phyloP scores from a whole-genome alignment of 2,113 vertebrate species.

The Oreochromis aureus region DNA sequence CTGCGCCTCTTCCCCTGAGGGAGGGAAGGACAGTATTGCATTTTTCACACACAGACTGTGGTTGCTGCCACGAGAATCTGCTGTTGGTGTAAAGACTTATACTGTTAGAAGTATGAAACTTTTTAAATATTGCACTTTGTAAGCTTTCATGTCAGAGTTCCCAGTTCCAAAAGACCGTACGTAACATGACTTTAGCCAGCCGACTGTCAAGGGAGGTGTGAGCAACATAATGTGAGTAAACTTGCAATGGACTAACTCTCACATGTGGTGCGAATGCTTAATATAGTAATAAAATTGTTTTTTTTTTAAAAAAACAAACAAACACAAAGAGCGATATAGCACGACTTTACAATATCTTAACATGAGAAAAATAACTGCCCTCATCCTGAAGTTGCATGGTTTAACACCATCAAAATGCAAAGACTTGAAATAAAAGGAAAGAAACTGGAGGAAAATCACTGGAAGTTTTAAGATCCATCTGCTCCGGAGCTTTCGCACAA shows the following conservation, averaged over 20 bases:
- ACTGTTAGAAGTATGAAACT: slow-evolving; percentile 21
- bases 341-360: not conserved
- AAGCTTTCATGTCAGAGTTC: slow-evolving; percentile 9
- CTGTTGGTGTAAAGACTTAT: slow-evolving; percentile 15
- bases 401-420: not conserved
- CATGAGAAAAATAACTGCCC: not conserved
- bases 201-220: not conserved
- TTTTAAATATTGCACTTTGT: not conserved
- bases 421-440: not conserved
- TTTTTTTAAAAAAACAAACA: accelerated
- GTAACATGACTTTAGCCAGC: not conserved
- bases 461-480: not conserved
- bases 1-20: not conserved
- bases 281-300: not conserved
- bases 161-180: not conserved
- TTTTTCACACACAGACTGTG: slow-evolving; percentile 19
- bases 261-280: not conserved
- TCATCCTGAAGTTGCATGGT: not conserved
- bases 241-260: not conserved
- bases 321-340: not conserved
- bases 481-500: not conserved
- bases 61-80: not conserved
- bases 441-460: not conserved
- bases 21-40: not conserved
- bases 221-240: not conserved